Percentiles rank a stretch among this genome's conserved stretches.
phyloP scores from a whole-genome alignment of 2,113 vertebrate genomes.

The Zingel zingel region DNA sequence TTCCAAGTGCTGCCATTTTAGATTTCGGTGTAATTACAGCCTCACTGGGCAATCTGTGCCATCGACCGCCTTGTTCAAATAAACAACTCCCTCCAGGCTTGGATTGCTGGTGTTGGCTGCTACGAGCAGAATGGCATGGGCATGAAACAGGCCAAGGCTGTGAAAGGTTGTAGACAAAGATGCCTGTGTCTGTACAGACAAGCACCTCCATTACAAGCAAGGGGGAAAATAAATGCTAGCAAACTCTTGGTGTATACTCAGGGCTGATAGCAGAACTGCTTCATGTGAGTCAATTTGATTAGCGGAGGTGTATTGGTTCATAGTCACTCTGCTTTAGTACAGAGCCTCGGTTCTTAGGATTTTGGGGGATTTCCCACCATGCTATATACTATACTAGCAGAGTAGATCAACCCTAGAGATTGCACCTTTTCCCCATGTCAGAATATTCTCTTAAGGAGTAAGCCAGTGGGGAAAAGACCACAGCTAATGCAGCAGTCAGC shows the following conservation, averaged over 20 bases:
- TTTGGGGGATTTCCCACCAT: not conserved
- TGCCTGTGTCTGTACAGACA: conserved; percentile 35
- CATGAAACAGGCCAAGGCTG: conserved; percentile 40
- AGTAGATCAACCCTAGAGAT: too few relatives aligned
- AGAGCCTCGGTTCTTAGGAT: not conserved
- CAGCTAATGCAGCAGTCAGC: conserved; percentile 7
- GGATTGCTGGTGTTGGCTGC: conserved; percentile 40
- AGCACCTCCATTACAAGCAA: conserved; percentile 3
- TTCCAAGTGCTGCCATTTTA: conserved; percentile 80
- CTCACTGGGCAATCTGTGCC: conserved; percentile 77
- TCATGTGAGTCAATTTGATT: conserved; percentile 11
- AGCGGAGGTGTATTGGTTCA: not conserved
- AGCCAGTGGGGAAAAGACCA: not conserved
- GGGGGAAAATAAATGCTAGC: conserved; percentile 4
- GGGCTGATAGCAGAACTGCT: not conserved
- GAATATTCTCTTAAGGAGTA: conserved; percentile 1
- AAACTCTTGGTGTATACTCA: not conserved
- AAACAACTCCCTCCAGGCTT: conserved; percentile 70
- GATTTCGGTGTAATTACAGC: conserved; percentile 88
- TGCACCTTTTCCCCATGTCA: too few relatives aligned
- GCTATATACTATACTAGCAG: too few relatives aligned
- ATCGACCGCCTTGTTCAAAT: conserved; percentile 70
- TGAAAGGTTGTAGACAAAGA: conserved; percentile 52
- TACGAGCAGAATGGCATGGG: conserved; percentile 19
- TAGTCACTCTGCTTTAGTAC: not conserved